Percentiles rank a stretch among this genome's conserved stretches.
These are phyloP conservation scores for Morus bassanus DNA, from an alignment of 2,797 vertebrate species.

Conservation along the genomic window DNA sequence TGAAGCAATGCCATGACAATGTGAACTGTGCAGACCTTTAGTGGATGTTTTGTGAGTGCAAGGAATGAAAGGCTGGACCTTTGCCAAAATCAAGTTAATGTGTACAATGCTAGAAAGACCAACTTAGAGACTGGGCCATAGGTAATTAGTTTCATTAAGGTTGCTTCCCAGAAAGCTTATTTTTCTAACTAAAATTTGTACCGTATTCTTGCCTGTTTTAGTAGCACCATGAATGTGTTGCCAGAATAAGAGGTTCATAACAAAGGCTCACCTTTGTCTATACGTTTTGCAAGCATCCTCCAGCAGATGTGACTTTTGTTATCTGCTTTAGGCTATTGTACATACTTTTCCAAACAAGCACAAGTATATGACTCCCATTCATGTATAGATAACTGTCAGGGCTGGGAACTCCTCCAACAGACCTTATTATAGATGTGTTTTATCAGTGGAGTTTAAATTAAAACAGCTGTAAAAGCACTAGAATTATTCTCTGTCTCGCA, in stretches of 20 bases:
- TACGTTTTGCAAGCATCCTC: background rate
- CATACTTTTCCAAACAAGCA: background rate
- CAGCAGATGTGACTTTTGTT: background rate
- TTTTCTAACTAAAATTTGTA: background rate
- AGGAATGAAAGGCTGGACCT: background rate
- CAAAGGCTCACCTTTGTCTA: background rate
- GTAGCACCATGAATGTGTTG: background rate
- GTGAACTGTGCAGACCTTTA: background rate
- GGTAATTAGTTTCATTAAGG: background rate
- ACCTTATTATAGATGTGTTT: constrained; percentile 48
- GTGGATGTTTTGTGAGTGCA: background rate
- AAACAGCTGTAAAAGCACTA: constrained; percentile 37
- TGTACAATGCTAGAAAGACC: background rate
- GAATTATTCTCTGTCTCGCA: background rate
- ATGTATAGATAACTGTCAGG: constrained; percentile 46
- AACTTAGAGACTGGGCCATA: background rate
- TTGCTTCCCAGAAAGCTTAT: background rate
- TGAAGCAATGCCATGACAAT: background rate
- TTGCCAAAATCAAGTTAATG: background rate
- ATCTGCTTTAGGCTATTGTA: background rate
- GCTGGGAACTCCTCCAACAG: constrained; percentile 43
- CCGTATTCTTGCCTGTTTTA: background rate
- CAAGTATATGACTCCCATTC: constrained; percentile 22
- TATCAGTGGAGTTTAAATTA: constrained; percentile 45
- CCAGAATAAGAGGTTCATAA: background rate